Evolutionary conservation across 2,888 invertebrate genomes (phyloP).

Genomic region (Pachliopta kotzebuea): DNA sequence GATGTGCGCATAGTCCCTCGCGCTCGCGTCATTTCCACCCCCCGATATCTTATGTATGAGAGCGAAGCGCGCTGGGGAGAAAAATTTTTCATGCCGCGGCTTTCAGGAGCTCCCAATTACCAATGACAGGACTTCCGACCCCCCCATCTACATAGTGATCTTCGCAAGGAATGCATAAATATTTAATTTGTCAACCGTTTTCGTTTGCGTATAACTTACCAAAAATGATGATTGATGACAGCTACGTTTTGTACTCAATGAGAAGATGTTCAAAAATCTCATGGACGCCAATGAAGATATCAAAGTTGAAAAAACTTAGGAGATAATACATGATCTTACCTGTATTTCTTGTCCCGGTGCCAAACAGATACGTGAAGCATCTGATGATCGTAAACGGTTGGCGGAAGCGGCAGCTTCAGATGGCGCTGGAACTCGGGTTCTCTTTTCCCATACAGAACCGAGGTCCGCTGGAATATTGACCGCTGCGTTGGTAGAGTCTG

Average conservation of each 20-base stretch:
- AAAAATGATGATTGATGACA: no score
- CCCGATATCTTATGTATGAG: slow-evolving; percentile 76
- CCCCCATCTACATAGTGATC: slow-evolving; percentile 10
- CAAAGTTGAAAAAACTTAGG: no score
- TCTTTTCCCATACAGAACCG: slow-evolving; percentile 88
- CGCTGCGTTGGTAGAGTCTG: slow-evolving; percentile 67
- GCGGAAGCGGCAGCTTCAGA: slow-evolving; percentile 83
- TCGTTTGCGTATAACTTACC: no score
- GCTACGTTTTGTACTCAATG: no score
- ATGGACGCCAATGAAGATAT: no score
- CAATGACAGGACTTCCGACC: slow-evolving; percentile 17
- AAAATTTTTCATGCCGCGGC: slow-evolving; percentile 44
- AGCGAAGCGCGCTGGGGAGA: slow-evolving; percentile 59
- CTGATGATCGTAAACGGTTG: slow-evolving; percentile 76
- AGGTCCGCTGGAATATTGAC: slow-evolving; percentile 87
- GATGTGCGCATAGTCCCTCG: slow-evolving; percentile 64
- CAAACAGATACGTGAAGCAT: slow-evolving; percentile 90
- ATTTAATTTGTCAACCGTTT: no score
- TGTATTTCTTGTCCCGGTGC: slow-evolving; percentile 90
- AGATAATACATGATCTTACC: slow-evolving; percentile 70
- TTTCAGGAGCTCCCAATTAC: slow-evolving; percentile 15
- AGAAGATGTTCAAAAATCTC: no score
- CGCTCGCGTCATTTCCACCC: slow-evolving; percentile 58
- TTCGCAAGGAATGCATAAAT: neutral
- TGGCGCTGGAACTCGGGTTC: slow-evolving; percentile 91